Percentiles rank a stretch among this genome's conserved stretches.
phyloP scores from a whole-genome alignment of 2,797 vertebrate genomes.

The Syngnathus rostellatus region DNA sequence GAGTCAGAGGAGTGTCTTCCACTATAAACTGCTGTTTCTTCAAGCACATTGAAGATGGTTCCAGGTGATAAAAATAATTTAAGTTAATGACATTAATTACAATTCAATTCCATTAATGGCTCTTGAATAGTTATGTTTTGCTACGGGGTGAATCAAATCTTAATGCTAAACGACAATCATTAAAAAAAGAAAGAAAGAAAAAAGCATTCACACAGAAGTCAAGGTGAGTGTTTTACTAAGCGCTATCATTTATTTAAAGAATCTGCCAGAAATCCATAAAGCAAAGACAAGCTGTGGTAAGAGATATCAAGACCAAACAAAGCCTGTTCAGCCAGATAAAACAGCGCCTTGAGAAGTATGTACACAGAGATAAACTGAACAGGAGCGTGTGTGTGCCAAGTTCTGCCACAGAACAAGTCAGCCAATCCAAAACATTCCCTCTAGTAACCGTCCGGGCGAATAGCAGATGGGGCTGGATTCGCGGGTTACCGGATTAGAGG shows the following conservation, averaged over 20 bases:
- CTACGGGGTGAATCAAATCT: constrained; percentile 35
- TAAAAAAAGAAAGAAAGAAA: constrained; percentile 24
- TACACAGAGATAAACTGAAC: constrained; percentile 71
- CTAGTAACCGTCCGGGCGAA: constrained; percentile 59
- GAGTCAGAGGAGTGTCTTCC: constrained; percentile 28
- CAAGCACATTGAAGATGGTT: constrained; percentile 29
- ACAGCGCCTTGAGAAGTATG: constrained; percentile 75
- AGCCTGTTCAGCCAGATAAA: constrained; percentile 73
- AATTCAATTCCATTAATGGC: constrained; percentile 42
- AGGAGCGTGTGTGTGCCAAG: constrained; percentile 58
- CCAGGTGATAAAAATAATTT: constrained; percentile 49
- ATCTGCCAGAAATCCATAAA: constrained; percentile 73
- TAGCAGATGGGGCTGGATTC: constrained; percentile 61
- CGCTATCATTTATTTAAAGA: constrained; percentile 76
- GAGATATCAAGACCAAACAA: constrained; percentile 80
- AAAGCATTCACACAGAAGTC: constrained; percentile 50
- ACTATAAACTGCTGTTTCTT: constrained; percentile 42
- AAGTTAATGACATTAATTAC: constrained; percentile 40
- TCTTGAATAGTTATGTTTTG: constrained; percentile 29
- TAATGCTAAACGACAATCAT: constrained; percentile 43
- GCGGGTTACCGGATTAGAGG: constrained; percentile 58
- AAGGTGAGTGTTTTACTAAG: constrained; percentile 69
- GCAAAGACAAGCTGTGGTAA: constrained; percentile 75
- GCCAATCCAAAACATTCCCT: constrained; percentile 58
- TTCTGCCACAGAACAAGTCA: constrained; percentile 55